These are phyloP conservation scores for Mesoclemmys tuberculata DNA, from an alignment of 2,113 vertebrate species.

Conservation along the genomic window DNA sequence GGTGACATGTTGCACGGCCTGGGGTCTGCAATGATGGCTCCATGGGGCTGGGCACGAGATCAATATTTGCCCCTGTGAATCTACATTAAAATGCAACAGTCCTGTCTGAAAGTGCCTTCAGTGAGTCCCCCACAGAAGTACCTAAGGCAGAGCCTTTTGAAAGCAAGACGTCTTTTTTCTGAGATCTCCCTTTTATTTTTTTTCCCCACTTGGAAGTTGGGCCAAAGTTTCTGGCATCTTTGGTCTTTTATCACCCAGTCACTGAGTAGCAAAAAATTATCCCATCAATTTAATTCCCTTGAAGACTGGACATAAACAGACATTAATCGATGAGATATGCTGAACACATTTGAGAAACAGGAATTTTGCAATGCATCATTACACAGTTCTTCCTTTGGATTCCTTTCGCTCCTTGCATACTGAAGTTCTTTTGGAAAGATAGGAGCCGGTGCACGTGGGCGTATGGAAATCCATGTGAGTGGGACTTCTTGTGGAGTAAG, in stretches of 20 bases:
- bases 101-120: not conserved
- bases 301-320: not conserved
- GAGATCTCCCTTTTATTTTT: not conserved
- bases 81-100: not conserved
- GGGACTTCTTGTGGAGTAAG: not conserved
- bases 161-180: not conserved
- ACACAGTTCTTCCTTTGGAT: not conserved
- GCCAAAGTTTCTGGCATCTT: not conserved
- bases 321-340: not conserved
- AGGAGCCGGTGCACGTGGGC: rapidly evolving
- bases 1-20: no score
- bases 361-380: not conserved
- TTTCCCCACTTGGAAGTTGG: not conserved
- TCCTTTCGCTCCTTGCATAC: not conserved
- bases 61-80: not conserved
- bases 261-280: not conserved
- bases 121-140: not conserved
- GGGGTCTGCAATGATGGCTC: no score
- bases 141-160: not conserved
- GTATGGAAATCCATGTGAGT: rapidly evolving
- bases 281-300: not conserved
- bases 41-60: not conserved
- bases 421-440: not conserved
- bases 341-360: not conserved
- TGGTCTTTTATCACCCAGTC: not conserved